phyloP scores from a whole-genome alignment of 1,140 invertebrate genomes.

The Meloidogyne hapla region DNA sequence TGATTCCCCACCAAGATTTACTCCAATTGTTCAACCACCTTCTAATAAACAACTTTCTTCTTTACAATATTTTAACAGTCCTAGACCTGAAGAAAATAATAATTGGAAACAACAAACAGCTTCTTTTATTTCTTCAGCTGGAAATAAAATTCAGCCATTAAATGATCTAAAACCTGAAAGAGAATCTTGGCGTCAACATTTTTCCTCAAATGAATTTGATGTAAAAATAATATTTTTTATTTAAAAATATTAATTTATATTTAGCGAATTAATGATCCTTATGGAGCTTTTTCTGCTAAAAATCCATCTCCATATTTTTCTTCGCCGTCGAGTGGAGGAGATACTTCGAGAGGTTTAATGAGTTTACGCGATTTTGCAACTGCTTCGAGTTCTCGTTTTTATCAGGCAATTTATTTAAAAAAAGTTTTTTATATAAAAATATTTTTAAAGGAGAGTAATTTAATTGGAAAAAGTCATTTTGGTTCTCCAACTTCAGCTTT shows the following conservation, averaged over 20 bases:
- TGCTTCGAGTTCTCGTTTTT: not conserved
- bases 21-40: not conserved
- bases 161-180: not conserved
- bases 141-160: not conserved
- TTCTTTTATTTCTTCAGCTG: not conserved
- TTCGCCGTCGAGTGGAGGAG: not conserved
- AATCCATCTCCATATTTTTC: not conserved
- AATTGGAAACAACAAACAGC: not conserved
- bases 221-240: not conserved
- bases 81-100: not conserved
- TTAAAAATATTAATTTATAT: not conserved
- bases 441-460: not conserved
- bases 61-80: not conserved
- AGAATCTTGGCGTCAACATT: not conserved
- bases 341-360: not conserved
- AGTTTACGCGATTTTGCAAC: not conserved
- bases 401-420: not conserved
- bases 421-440: not conserved
- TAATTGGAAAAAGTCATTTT: not conserved
- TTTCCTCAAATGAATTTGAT: not conserved
- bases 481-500: conserved; percentile 1
- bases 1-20: not conserved
- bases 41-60: not conserved
- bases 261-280: not conserved
- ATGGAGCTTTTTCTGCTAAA: not conserved